These are phyloP conservation scores for Lysandra coridon DNA, from an alignment of 2,888 invertebrate genomes.

Conservation along the genomic window DNA sequence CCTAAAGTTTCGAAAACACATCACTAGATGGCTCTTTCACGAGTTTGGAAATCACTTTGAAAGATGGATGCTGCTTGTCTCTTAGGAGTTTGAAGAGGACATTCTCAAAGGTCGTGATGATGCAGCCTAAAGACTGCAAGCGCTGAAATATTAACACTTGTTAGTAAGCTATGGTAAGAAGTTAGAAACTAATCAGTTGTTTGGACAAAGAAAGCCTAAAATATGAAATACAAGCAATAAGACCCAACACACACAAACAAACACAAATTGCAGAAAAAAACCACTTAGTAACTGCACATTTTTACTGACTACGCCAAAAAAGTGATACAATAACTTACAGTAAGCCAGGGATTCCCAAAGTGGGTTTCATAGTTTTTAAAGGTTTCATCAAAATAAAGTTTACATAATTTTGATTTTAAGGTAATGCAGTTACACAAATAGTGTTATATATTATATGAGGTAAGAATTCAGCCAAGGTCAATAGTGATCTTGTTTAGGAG, in stretches of 20 bases:
- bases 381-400: too few relatives aligned
- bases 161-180: constrained; percentile 8
- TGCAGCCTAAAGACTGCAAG: constrained; percentile 75
- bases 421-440: too few relatives aligned
- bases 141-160: constrained; percentile 39
- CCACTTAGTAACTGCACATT: too few relatives aligned
- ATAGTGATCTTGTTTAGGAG: too few relatives aligned
- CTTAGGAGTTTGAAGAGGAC: constrained; percentile 87
- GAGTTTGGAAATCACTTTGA: constrained; percentile 84
- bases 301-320: too few relatives aligned
- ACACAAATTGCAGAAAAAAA: background rate
- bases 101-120: constrained; percentile 88
- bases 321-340: too few relatives aligned
- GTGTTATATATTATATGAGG: too few relatives aligned
- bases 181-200: background rate
- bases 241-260: background rate
- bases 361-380: too few relatives aligned
- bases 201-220: background rate
- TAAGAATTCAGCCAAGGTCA: too few relatives aligned
- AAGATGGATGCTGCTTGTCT: constrained; percentile 87
- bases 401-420: too few relatives aligned
- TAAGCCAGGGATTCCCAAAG: too few relatives aligned
- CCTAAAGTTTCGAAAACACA: constrained; percentile 23
- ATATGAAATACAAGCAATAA: background rate
- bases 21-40: constrained; percentile 55